Evolutionary conservation across 2,113 vertebrate species (phyloP).

Genomic region (Bubalus kerabau): DNA sequence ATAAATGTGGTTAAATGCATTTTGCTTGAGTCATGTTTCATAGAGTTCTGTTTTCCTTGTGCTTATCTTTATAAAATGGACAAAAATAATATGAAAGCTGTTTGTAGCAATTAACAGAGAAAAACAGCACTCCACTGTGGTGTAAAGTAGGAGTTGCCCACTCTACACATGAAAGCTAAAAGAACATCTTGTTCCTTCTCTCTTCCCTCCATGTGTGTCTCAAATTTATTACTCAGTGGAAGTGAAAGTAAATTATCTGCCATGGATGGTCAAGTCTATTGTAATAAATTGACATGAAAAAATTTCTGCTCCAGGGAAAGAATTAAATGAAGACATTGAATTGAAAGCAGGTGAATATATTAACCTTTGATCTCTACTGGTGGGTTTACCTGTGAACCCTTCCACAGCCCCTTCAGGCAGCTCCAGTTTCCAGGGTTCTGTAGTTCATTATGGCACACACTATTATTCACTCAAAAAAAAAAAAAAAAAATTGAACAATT

Average conservation of each 20-base stretch:
- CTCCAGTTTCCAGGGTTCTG: background rate
- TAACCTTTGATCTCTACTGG: background rate
- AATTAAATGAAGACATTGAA: background rate
- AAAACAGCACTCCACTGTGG: background rate
- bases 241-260: background rate
- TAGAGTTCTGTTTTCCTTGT: background rate
- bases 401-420: background rate
- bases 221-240: background rate
- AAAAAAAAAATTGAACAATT: background rate
- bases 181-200: background rate
- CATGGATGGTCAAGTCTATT: background rate
- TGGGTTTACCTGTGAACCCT: background rate
- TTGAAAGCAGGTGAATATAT: background rate
- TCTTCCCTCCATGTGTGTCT: background rate
- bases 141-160: background rate
- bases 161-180: background rate
- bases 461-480: background rate
- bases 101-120: background rate
- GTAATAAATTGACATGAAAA: background rate
- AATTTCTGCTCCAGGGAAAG: background rate
- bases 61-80: background rate
- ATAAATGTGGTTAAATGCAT: background rate
- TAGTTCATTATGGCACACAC: background rate
- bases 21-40: background rate
- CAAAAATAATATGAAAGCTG: background rate